phyloP scores from a whole-genome alignment of 2,888 invertebrate species.

The Glaucopsyche alexis region DNA sequence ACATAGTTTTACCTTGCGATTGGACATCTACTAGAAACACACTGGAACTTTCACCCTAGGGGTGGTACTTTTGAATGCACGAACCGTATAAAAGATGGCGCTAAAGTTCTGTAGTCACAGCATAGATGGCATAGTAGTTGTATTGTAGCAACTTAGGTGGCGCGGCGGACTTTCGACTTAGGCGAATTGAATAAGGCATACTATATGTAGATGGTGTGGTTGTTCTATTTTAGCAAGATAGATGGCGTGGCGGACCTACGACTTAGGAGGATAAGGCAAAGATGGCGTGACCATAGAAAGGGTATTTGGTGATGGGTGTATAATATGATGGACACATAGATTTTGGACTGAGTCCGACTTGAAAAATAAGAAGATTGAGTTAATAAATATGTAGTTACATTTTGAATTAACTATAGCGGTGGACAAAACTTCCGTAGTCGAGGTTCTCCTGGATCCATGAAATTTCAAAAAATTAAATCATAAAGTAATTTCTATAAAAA shows the following conservation, averaged over 20 bases:
- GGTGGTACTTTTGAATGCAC: neutral
- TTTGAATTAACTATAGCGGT: no score
- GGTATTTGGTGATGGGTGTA: no score
- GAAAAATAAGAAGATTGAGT: no score
- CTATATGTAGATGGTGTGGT: slow-evolving; percentile 10
- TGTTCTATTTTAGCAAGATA: neutral
- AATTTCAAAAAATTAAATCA: no score
- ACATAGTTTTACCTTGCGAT: neutral
- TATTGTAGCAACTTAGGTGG: neutral
- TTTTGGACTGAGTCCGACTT: no score
- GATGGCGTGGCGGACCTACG: neutral
- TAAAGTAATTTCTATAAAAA: no score
- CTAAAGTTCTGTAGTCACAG: neutral
- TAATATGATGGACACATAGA: no score
- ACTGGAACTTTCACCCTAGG: neutral
- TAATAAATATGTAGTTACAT: no score
- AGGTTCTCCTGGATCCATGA: no score
- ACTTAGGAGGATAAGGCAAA: neutral
- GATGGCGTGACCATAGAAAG: neutral
- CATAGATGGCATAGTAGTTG: neutral
- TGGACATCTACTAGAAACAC: neutral
- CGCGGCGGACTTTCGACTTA: neutral
- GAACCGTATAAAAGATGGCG: neutral
- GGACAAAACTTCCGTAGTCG: no score
- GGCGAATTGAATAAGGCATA: neutral